Evolutionary conservation across 1,140 invertebrate species (phyloP).

Genomic region (Calephelis nemesis): DNA sequence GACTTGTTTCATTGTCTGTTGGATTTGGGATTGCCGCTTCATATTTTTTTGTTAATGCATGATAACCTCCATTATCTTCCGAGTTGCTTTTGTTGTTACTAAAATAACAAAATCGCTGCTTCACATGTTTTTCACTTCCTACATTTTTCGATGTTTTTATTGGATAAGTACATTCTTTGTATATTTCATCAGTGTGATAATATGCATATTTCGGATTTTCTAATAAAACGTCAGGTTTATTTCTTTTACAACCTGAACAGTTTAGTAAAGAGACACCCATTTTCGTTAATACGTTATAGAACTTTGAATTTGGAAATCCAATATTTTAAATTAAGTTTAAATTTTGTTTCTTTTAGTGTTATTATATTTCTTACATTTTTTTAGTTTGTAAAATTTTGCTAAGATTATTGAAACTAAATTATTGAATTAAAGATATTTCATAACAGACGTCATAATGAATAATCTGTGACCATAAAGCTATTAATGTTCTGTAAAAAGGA

Average conservation of each 20-base stretch:
- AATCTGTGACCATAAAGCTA: no score
- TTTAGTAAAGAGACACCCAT: background rate
- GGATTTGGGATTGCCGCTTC: background rate
- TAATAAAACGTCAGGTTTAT: background rate
- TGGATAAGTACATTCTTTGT: slow-evolving; percentile 13
- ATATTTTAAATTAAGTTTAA: background rate
- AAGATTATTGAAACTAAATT: no score
- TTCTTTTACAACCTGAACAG: background rate
- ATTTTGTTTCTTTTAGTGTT: background rate
- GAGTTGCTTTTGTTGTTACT: background rate
- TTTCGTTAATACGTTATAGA: background rate
- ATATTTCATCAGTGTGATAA: slow-evolving; percentile 4
- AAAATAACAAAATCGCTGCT: background rate
- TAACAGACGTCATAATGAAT: no score
- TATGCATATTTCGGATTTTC: background rate
- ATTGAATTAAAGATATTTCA: no score
- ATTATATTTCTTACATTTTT: background rate
- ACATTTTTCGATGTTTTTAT: background rate
- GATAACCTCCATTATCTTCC: background rate
- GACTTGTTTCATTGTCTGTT: background rate
- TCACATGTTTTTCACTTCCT: background rate
- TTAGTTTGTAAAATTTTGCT: no score
- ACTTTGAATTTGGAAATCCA: background rate
- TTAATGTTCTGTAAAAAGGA: no score
- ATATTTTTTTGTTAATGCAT: background rate